Evolutionary conservation across 2,888 invertebrate genomes (phyloP).

Genomic region (Carterocephalus palaemon): DNA sequence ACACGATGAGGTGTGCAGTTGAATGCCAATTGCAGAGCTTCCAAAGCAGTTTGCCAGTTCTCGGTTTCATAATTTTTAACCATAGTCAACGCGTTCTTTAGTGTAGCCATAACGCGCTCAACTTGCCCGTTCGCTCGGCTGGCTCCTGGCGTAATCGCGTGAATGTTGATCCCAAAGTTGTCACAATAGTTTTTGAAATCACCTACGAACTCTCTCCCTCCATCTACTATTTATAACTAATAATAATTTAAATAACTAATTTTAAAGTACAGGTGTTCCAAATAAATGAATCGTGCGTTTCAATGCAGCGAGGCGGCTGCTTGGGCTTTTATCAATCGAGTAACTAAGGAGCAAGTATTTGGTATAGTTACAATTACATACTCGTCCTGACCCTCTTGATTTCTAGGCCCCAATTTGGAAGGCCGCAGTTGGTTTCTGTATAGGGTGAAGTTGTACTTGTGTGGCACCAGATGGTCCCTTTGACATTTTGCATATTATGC

Average conservation of each 20-base stretch:
- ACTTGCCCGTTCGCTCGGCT: no score
- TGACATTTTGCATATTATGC: conserved; percentile 1
- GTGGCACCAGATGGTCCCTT: neutral
- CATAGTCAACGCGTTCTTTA: no score
- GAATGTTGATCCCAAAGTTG: no score
- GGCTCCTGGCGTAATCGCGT: no score
- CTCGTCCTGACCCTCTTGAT: conserved; percentile 25
- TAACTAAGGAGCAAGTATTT: conserved; percentile 28
- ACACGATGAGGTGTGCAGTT: conserved; percentile 28
- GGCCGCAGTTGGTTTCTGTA: neutral
- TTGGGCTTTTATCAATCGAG: conserved; percentile 14
- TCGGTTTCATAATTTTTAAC: conserved; percentile 29
- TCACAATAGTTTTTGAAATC: no score
- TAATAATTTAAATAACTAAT: no score
- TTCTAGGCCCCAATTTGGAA: conserved; percentile 24
- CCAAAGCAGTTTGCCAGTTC: conserved; percentile 28
- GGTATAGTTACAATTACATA: conserved; percentile 32
- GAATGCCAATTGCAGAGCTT: conserved; percentile 28
- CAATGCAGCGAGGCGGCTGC: neutral
- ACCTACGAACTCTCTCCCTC: no score
- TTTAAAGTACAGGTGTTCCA: neutral
- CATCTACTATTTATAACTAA: no score
- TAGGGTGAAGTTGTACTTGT: neutral
- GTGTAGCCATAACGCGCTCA: no score
- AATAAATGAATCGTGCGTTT: neutral